Base-by-base conservation (phyloP, 2,113 vertebrate genomes). In the Anser cygnoides region DNA sequence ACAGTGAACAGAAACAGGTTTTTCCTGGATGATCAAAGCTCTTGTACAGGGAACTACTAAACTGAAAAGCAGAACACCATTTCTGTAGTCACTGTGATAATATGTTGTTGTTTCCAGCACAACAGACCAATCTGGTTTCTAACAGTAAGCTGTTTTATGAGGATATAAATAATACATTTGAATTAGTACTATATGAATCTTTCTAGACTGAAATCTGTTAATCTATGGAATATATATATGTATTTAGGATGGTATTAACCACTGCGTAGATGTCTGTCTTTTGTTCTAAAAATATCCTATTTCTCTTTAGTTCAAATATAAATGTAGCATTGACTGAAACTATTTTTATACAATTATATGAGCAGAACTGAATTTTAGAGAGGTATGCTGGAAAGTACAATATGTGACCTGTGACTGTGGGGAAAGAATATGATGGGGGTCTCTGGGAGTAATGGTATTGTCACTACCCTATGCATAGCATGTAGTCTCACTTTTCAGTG, bases 151-250 rank as follows among this genome's bases (percentile, higher is more conserved):
- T 80, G 46, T 14, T 73, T 76, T 89, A 83, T 59, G 44, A 80
- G 59, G 82, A 83, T 94, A 90, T 59, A 94, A 91, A 58, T 93
- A 91, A 94, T 63, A 13, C 66, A 46, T 87, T 79, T 71, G 82
- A 90, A 88, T 88, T 73, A 33, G 62, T 87, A 70, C 22, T 74
- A 50, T 44, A 57, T 90, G 3, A 85, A 67, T 80, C 43, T 94
- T 92, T 83, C n/a, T 95, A 63, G 49, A 70, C 61, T 92, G 12
- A 89, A 89, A 87, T 92, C 58, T 73, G 43, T 93, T 93, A 65
- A 82, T 93, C 70, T 84, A 1, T 79, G 67, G 81, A 87, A 84
- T 75, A 46, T 71, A 37, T 68, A 77, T 76, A 18, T 1, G 0
- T 85, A 77, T 88, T 92, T 92, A 62, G 71, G 75, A 58, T 9